These are phyloP conservation scores for Drosophila ironensis DNA, from an alignment of 1,140 invertebrate species.

Conservation along the genomic window DNA sequence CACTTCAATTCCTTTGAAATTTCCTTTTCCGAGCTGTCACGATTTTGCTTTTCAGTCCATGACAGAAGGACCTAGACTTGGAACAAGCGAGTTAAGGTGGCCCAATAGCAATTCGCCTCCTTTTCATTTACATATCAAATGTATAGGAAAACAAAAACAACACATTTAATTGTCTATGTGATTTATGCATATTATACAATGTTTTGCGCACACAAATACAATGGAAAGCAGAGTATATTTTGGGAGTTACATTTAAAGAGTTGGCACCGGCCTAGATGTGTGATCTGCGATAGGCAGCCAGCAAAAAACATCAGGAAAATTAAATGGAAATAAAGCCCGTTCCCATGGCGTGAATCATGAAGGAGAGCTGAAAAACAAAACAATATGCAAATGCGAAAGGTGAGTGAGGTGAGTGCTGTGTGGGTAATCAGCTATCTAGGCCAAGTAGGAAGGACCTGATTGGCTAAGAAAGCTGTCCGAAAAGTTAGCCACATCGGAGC, in stretches of 20 bases:
- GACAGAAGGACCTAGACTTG: not conserved
- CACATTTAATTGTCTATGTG: constrained; percentile 66
- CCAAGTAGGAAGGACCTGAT: constrained; percentile 37
- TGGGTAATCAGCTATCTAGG: constrained; percentile 39
- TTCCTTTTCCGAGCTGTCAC: constrained; percentile 17
- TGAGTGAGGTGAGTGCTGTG: constrained; percentile 1
- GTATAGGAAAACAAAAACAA: constrained; percentile 46
- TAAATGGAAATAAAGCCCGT: constrained; percentile 67
- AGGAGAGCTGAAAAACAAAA: constrained; percentile 35
- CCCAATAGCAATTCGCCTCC: constrained; percentile 27
- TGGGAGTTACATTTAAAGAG: constrained; percentile 55
- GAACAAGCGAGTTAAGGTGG: constrained; percentile 6
- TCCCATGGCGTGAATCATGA: too few relatives aligned
- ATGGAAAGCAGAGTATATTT: constrained; percentile 3
- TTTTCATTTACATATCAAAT: constrained; percentile 66
- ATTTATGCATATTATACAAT: constrained; percentile 61
- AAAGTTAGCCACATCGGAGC: constrained; percentile 38
- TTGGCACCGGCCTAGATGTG: constrained; percentile 40
- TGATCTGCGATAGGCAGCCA: constrained; percentile 38
- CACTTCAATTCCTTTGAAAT: not conserved
- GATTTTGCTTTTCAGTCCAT: constrained; percentile 12
- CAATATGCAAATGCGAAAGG: constrained; percentile 51
- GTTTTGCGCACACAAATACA: constrained; percentile 21
- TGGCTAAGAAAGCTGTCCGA: constrained; percentile 42
- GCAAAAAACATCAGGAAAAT: constrained; percentile 49